phyloP scores from a whole-genome alignment of 1,140 invertebrate species.

The Drosophila athabasca region DNA sequence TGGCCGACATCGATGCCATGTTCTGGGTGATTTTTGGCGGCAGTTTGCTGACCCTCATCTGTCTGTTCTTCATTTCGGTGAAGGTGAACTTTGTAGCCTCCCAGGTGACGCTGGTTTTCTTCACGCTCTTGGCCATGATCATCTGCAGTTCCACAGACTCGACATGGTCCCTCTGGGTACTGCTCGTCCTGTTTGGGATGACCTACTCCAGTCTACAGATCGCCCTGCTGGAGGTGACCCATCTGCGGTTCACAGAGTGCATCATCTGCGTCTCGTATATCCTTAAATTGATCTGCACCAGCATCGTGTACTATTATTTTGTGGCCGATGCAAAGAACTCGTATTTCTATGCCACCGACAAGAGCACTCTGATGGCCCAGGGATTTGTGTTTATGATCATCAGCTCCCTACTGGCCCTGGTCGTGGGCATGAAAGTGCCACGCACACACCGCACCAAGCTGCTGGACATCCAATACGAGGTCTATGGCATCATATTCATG shows the following conservation, averaged over 20 bases:
- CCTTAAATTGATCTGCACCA: constrained; percentile 63
- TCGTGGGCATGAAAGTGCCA: constrained; percentile 78
- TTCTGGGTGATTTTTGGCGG: constrained; percentile 74
- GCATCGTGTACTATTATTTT: constrained; percentile 72
- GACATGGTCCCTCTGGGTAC: constrained; percentile 65
- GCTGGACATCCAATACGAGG: constrained; percentile 75
- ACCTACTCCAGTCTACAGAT: constrained; percentile 71
- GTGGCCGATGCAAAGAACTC: constrained; percentile 69
- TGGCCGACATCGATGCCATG: constrained; percentile 64
- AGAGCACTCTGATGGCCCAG: constrained; percentile 74
- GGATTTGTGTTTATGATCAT: constrained; percentile 79
- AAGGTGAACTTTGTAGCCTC: constrained; percentile 72
- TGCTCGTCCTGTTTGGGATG: constrained; percentile 70
- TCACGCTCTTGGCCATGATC: constrained; percentile 71
- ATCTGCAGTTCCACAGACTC: constrained; percentile 59
- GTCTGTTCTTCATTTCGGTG: constrained; percentile 59
- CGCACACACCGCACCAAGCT: constrained; percentile 63
- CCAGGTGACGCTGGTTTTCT: constrained; percentile 53
- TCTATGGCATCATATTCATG: constrained; percentile 78
- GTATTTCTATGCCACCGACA: constrained; percentile 73
- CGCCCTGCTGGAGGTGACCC: constrained; percentile 67
- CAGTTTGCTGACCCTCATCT: constrained; percentile 46
- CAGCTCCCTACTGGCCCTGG: constrained; percentile 64
- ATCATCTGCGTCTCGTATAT: constrained; percentile 58
- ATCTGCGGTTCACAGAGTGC: constrained; percentile 69